Evolutionary conservation across 2,888 invertebrate genomes (phyloP), one percentile per base, ranked within the genome.

Genomic region (Slavum lentiscoides): DNA sequence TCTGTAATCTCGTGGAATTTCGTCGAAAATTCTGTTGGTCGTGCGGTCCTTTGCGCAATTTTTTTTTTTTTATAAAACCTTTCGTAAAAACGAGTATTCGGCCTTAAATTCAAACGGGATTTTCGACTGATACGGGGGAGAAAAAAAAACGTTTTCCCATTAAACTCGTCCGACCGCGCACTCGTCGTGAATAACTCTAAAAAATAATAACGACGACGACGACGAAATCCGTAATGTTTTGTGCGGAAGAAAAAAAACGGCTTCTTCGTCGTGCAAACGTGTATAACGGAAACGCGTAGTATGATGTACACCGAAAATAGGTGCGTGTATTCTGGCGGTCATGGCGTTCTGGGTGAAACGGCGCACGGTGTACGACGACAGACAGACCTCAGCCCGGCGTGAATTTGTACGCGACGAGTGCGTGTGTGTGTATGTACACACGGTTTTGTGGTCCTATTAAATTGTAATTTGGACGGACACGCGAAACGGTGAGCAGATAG

Each of bases 381-480:
- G 49, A n/a, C 43, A 15, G 49, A n/a, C 43, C 17, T 39, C 30
- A 67, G 53, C 23, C 23, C n/a, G 21, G 59, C 9, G n/a, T 8
- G 19, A 21, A 23, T 53, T 1, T n/a, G 23, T 19, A 13, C 17
- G 59, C 43, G 4, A 30, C 30, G 30, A 30, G 30, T 30, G 30
- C 4, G 30, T 30, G 30, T 30, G n/a, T 9, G 43, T 39, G 21
- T 59, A 9, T 39, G n/a, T 37, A 55, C 11, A 19, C 58, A 49
- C n/a, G 21, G 64, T 64, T 53, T 59, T 23, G 67, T n/a, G 43
- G 76, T 69, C 69, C 69, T 77, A 77, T 77, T 77, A 77, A 77
- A 77, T 69, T 69, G 76, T 77, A 77, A 77, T 77, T 77, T 77
- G 61, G 59, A 69, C 67, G 49, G 75, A 67, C 70, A 58, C 70